Base-by-base conservation (phyloP, 2,888 invertebrate genomes). In the Gasteruption jaculator region DNA sequence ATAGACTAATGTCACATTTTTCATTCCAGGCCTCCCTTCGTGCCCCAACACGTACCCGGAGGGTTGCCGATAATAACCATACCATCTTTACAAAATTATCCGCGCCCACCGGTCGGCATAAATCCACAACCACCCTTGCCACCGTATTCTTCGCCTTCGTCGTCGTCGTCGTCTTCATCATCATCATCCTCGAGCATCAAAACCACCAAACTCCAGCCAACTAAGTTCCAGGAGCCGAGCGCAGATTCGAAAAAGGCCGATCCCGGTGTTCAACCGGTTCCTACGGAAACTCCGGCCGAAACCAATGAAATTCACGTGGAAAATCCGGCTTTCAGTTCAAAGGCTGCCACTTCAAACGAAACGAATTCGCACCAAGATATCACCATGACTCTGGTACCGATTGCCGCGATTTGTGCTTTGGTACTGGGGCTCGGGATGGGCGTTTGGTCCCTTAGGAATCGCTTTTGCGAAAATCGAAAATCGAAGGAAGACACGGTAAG, bases 401-500 rank as follows among this genome's bases (percentile, higher is more conserved):
- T 88, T 34, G 74, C 83, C 16, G 82, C 83, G 7, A 79, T 87
- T 33, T 81, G 81, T 54, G 82, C 77, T 3, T 73, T 90, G 33
- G 80, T 88, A 43, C 68, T 85, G 3, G 79, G 83, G 14, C 80
- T 83, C 3, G 82, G 81, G 14, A 76, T 78, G 30, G 78, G 84
- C 2, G 78, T 82, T 11, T 77, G 85, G 56, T 77, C 86, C 41
- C 82, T 86, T 52, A 81, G 86, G 54, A 83, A 80, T 61, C 85
- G 81, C 58, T 79, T 86, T 45, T 83, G 81, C 57, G 66, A 74
- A 25, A 77, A 77, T 29, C 80, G 81, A 60, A 84, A 82, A 57
- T 77, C 76, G 20, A 86, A 86, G 63, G 84, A 86, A 55, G 86
- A 87, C 60, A 82, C 86, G 81, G 86, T 86, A 59, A 76, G 73